Base-by-base conservation (phyloP, 2,888 invertebrate species). In the Platycheirus rosarum region DNA sequence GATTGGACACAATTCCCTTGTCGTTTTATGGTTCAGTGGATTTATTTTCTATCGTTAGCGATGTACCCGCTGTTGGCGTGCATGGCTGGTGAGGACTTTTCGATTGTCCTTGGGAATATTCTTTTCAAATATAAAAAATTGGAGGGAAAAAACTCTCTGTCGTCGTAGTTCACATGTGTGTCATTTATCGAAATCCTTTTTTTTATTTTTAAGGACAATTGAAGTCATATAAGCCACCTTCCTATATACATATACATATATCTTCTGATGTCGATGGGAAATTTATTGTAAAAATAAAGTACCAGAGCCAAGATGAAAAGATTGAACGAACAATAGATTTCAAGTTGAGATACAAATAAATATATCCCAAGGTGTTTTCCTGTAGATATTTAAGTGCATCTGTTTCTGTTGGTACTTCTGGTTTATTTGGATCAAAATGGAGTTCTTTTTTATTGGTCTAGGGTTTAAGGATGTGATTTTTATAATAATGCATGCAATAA, bases 21-120 rank as follows among this genome's bases (percentile, higher is more conserved):
- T 75, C 68, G 26, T 53, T 75, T 75, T 75, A 75, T 68, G 68
- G 68, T 75, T 40, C 62, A 62, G 18, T 62, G 26, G 60, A 62
- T 46, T 35, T 62, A 18, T 37, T 51, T 65, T 42, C 42, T 16
- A 60, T 60, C 60, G 42, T 66, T 74, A 66, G 65, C 29, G 46
- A 40, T 73, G 35, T 53, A 60, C n/a, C 35, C 53, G 63, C 46
- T 65, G 55, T 18, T 48, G 37, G 1, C 26, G 26, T 32, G 29
- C 29, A 13, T n/a, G n/a, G 37, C 13, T 26, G 6, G 9, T 37
- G 7, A 8, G 13, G 16, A 18, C 42, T 32, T 29, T 2, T 29
- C 11, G 29, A 60, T 44, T 42, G n/a, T 44, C 42, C 14, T n/a
- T n/a, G 29, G 0, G 9, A n/a, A 35, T 20, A 5, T 26, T 16